Evolutionary conservation across 2,113 vertebrate species (phyloP), one percentile per base, ranked within the genome.

Genomic region (Clarias macrocephalus): DNA sequence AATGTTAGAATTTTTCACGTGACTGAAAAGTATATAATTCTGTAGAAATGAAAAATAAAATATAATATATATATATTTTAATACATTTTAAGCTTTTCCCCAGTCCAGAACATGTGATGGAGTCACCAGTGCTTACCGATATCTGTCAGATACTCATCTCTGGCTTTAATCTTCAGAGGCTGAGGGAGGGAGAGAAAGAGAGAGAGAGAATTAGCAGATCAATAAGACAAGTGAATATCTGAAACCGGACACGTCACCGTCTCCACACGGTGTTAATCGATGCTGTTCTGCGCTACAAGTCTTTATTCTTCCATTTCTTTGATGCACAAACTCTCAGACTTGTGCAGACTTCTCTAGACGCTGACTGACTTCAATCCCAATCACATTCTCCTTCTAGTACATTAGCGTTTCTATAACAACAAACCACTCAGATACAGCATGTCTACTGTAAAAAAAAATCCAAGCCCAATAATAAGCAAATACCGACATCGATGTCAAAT

Each of bases 161-260:
- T 91, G 2, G 97, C 93, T 92, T 96, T 97, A 90, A 99, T 97
- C 89, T 96, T 96, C 56, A 99, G 92, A 0, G 97, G 96, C 98
- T 99, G 76, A 0, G 82, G 87, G 48, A 72, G n/a, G 8, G 66
- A 33, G 66, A 75, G 16, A 37, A 9, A 23, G 15, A 15, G 25
- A n/a, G 21, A 3, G 63, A 12, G 52, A 5, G 76, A 3, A 76
- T 2, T 18, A 15, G n/a, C 6, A 59, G 9, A 80, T 60, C 3
- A 33, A 18, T 10, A 80, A 60, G 56, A 28, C n/a, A 1, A 13
- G 73, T 76, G 48, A 76, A 76, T 12, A 54, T 72, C 18, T 70
- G 16, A 70, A 4, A 21, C 37, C 33, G 4, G 15, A 33, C 68
- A 70, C 63, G 13, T 33, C 68, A 19, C 28, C 16, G 68, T 33